Evolutionary conservation across 2,113 vertebrate genomes (phyloP).

Genomic region (Meriones unguiculatus): DNA sequence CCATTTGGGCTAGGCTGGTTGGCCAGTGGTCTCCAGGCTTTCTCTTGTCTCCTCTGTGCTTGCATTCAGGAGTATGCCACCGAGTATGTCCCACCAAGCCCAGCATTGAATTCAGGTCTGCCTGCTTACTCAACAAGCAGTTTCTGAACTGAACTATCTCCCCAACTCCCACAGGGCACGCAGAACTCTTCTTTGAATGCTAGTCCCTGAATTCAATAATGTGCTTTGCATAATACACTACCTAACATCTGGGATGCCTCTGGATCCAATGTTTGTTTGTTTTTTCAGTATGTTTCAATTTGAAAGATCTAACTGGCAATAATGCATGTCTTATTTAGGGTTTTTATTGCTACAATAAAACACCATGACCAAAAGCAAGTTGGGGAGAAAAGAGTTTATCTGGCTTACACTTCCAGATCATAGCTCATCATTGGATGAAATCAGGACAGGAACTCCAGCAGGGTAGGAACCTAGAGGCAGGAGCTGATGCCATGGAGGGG

Average conservation of each 20-base stretch:
- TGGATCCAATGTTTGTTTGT: background rate
- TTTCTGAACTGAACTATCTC: background rate
- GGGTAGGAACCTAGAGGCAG: no score
- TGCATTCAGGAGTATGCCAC: background rate
- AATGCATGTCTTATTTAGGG: background rate
- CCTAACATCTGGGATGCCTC: background rate
- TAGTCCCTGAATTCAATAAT: background rate
- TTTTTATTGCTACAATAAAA: no score
- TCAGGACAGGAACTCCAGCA: no score
- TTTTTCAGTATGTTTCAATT: conserved; percentile 5
- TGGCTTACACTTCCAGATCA: no score
- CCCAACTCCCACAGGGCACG: background rate
- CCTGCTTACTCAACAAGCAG: background rate
- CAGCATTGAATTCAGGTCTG: background rate
- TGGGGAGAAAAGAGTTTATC: no score
- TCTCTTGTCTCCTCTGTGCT: background rate
- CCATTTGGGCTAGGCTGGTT: background rate
- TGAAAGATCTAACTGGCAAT: conserved; percentile 28
- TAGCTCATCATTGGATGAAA: no score
- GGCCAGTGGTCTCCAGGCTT: background rate
- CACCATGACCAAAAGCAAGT: no score
- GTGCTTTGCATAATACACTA: background rate
- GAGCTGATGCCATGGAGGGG: no score
- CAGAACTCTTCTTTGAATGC: background rate
- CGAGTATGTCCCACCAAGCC: background rate